Base-by-base conservation (phyloP, 2,797 vertebrate species). In the Hemibagrus guttatus region DNA sequence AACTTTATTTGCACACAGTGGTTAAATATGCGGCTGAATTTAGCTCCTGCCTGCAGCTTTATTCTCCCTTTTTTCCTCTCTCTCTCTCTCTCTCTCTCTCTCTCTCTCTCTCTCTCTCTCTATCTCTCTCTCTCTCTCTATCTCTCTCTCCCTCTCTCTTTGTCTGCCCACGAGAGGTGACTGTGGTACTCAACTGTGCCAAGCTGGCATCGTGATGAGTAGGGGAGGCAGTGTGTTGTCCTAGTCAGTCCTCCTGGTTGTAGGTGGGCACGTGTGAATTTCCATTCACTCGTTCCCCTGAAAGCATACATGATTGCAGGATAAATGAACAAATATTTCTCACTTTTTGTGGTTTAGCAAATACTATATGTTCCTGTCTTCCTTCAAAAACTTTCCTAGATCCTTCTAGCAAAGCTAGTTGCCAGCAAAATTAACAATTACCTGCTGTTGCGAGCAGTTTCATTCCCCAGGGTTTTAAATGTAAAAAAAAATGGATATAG, bases 1-100 rank as follows among this genome's bases (percentile, higher is more conserved):
- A 85, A 88, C 84, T 88, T 85, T 85, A 85, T 81, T 82, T 85
- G 71, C 84, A 84, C 84, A 84, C 84, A 75, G 78, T 85, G 59
- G 83, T 88, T 88, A 82, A 88, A 85, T 85, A 85, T 85, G 84
- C 78, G 8, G 71, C 78, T 82, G 79, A 88, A 88, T 85, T 81
- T 88, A 85, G 59, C 69, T 85, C 76, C 81, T 58, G 87, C 87
- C 87, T 58, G 76, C 46, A 85, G 87, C 83, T 64, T 87, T 68
- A 26, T 59, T 66, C 83, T 79, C 5, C 54, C 35, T 61, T 31
- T 72, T 21, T 35, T 54, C 71, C 42, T 42, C 59, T 35, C 89
- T 58, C 54, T 56, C 76, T 64, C 74, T 81, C 52, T 68, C 46
- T 49, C 46, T 46, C 46, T 9, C 46, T 46, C 8, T 46, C 46